Evolutionary conservation across 2,888 invertebrate species (phyloP), one percentile per base, ranked within the genome.

Genomic region (Thalpophila matura): DNA sequence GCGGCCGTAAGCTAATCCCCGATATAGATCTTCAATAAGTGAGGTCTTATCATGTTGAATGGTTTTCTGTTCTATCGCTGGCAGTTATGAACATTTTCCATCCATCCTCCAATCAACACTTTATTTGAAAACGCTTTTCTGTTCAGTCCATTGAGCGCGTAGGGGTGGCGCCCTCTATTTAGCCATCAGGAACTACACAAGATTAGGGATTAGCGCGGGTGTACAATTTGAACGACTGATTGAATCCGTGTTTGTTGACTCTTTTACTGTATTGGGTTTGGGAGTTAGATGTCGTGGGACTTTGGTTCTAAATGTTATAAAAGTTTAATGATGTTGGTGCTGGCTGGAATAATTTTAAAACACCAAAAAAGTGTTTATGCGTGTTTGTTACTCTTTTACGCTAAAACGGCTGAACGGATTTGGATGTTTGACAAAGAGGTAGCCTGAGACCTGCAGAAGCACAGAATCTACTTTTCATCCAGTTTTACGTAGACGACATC

Each of bases 161-260:
- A 69, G 65, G 74, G 78, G 79, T 65, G 80, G 59, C 77, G 50
- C 83, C 83, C 82, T 82, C 79, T 84, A 54, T 83, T 82, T 81
- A 76, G 37, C 60, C 61, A 62, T 68, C 68, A 80, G 79, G 83
- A 82, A 81, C 79, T 75, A 79, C 77, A 64, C 62, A 51, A 76
- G 77, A 76, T 72, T 79, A 79, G 64, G 76, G 69, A 78, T 78
- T 78, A 78, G 37, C 55, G 62, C 75, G 18, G 60, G 66, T 37
- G 49, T 58, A 56, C 70, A 74, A 71, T 67, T 71, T 67, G 70
- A 45, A 40, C 63, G 70, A 24, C 26, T 68, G 76, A 79, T 77
- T 79, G 76, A 75, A 65, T 79, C 47, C 37, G 45, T 74, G 74
- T 71, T 71, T 71, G 69, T 67, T 74, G 43, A 71, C 74, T 60